Base-by-base conservation (phyloP, 2,113 vertebrate genomes). In the Tor tambroides region DNA sequence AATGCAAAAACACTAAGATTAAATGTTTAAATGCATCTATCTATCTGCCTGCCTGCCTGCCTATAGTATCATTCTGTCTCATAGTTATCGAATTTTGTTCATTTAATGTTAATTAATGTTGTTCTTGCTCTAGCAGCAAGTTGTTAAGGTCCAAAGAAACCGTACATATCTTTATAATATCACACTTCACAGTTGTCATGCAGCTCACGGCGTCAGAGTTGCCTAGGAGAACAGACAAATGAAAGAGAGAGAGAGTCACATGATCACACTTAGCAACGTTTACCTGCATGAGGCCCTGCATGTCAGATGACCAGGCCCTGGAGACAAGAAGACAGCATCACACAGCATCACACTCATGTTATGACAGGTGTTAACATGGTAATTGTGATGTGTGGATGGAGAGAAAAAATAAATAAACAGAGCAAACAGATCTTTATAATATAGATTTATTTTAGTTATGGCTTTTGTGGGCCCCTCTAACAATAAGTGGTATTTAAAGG, bases 61-160 rank as follows among this genome's bases (percentile, higher is more conserved):
- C 3, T 46, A 3, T 49, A 1, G 1, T 51, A 17, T 4, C 15
- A 15, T 17, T 51, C 49, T 51, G 49, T 51, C 15, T 51, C 5
- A 4, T 51, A 51, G 1, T 51, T 51, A 4, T 51, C 15, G 6
- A 51, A 17, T 14, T 32, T 32, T 32, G 12, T 65, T 19, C 28
- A 69, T 69, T 32, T 69, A 7, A 14, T 69, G 28, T n/a, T n/a
- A n/a, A n/a, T n/a, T n/a, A n/a, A n/a, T n/a, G n/a, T n/a, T 69
- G 63, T 46, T 87, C 56, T 90, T 91, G 69, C 85, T 89, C 91
- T 86, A 43, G 41, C 69, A 86, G 87, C 54, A 63, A 84, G 87
- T 87, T 89, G 85, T 32, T 26, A 81, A 88, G 78, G 88, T 90
- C 89, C 84, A 82, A 85, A 85, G 88, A 83, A 90, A 51, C 4